Percentiles rank a stretch among this genome's conserved stretches.
These are phyloP conservation scores for Argyresthia albistria DNA, from an alignment of 2,888 invertebrate species.

Conservation along the genomic window DNA sequence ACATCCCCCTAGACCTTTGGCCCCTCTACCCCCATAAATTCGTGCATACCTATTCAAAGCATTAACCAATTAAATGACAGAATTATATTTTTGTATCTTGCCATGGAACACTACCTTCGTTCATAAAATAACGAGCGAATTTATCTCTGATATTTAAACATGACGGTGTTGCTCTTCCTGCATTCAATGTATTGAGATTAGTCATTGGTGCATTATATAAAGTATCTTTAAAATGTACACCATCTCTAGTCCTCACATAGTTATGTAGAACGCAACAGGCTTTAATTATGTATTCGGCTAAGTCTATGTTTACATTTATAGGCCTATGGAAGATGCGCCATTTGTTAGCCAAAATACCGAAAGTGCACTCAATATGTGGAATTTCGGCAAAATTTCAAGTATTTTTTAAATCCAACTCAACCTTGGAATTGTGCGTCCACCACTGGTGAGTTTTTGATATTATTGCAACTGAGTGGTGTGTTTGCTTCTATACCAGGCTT, in stretches of 20 bases:
- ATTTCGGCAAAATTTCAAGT: too few species aligned
- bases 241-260: conserved; percentile 18
- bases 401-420: too few species aligned
- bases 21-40: too few species aligned
- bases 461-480: too few species aligned
- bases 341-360: conserved; percentile 15
- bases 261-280: conserved; percentile 16
- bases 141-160: conserved; percentile 18
- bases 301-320: conserved; percentile 15
- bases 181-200: conserved; percentile 15
- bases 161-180: conserved; percentile 16
- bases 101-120: conserved; percentile 16
- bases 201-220: conserved; percentile 12
- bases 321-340: conserved; percentile 16
- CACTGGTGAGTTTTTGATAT: too few species aligned
- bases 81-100: conserved; percentile 18
- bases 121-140: conserved; percentile 18
- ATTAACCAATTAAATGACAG: too few species aligned
- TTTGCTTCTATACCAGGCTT: too few species aligned
- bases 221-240: conserved; percentile 16
- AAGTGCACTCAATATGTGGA: conserved; percentile 17
- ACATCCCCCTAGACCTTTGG: too few species aligned
- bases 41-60: too few species aligned
- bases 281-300: conserved; percentile 18
- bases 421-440: too few species aligned